Base-by-base conservation (phyloP, 2,797 vertebrate genomes). In the Anguilla marmorata region DNA sequence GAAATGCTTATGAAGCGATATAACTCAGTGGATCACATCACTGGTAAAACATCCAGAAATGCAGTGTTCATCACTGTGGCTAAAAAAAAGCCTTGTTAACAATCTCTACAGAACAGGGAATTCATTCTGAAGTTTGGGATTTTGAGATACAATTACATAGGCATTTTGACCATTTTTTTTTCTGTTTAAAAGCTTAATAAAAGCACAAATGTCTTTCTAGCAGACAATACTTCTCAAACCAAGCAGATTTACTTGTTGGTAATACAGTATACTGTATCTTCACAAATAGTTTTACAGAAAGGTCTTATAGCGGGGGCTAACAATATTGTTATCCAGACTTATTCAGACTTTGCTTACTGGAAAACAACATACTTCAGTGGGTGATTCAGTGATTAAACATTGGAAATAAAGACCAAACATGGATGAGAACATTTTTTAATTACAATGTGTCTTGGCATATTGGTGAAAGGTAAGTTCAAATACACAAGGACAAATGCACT, bases 401-500 rank as follows among this genome's bases (percentile, higher is more conserved):
- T 30, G 24, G n/a, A 82, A 50, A 79, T 45, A 85, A 85, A 82
- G 58, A 86, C 27, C 72, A 80, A 84, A 50, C 84, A 82, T 86
- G 85, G 83, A 86, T 91, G 85, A 84, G 89, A 91, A 45, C 33
- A n/a, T 89, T 89, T 85, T 89, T 91, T 91, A 91, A 92, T 92
- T 92, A 91, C 92, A 92, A 88, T 89, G 88, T 82, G 14, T 90
- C 90, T 90, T 91, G 85, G 79, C 85, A 89, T 92, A 86, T 89
- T 60, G 88, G 82, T 85, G 84, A 83, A 50, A 83, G 84, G 85
- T 87, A 87, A 89, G 45, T 87, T 88, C 89, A 91, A 91, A 92
- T 80, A 86, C 88, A 90, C 87, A 88, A 89, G 63, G 86, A 90
- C 72, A 89, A 69, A 91, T 63, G 84, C 58, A 90, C 87, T 88